Evolutionary conservation across 2,113 vertebrate species (phyloP).

Genomic region (Sceloporus tristichus): DNA sequence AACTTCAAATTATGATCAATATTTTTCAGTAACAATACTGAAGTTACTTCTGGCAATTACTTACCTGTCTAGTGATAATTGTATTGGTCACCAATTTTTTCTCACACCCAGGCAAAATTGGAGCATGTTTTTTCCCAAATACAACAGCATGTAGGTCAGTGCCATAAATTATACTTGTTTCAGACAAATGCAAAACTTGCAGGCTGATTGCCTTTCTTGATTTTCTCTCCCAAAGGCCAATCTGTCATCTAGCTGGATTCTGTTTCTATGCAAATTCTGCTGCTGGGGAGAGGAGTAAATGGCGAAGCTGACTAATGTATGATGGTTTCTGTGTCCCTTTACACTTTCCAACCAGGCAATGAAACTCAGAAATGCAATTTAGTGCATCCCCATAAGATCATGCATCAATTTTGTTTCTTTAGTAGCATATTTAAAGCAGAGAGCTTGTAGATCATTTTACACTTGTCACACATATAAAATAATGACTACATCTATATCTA

Average conservation of each 20-base stretch:
- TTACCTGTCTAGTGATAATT: background rate
- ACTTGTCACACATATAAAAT: background rate
- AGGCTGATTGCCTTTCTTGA: background rate
- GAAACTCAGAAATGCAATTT: background rate
- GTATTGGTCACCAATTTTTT: constrained; percentile 11
- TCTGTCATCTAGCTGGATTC: background rate
- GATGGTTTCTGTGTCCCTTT: background rate
- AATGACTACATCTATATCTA: background rate
- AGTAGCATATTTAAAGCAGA: background rate
- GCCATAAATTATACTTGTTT: constrained; percentile 8
- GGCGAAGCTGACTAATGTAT: background rate
- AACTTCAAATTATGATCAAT: background rate
- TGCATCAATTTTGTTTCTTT: background rate
- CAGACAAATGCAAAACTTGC: background rate
- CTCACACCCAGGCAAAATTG: background rate
- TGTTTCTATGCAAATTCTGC: constrained; percentile 18
- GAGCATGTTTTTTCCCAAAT: background rate
- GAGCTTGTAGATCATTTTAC: background rate
- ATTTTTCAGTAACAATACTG: background rate
- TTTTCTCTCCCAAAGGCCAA: constrained; percentile 39
- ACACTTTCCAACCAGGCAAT: background rate
- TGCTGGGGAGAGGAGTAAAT: background rate
- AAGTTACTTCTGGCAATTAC: background rate
- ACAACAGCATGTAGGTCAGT: background rate
- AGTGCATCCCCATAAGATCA: background rate